Conservation (phyloP, 1,140 invertebrate genomes). For the Euglossa dilemma region DNA sequence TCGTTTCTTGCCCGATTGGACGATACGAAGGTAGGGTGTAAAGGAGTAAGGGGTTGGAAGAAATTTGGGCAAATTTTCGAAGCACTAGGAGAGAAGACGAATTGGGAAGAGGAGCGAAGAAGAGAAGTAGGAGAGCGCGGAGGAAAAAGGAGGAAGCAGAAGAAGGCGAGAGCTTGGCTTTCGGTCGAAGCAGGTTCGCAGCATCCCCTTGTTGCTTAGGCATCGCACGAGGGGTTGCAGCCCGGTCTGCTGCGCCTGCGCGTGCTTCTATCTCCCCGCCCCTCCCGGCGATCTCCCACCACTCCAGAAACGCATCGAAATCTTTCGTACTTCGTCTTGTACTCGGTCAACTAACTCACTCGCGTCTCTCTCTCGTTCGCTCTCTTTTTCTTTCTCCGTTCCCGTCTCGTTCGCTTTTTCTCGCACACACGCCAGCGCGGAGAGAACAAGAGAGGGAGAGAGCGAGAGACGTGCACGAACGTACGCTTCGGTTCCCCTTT, state of each 20-base stretch:
- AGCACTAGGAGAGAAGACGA: background rate
- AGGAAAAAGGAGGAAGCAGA: constrained; percentile 15
- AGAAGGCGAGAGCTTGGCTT: constrained; percentile 31
- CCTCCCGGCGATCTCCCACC: background rate
- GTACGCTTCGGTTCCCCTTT: constrained; percentile 41
- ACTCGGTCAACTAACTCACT: constrained; percentile 49
- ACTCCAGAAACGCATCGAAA: constrained; percentile 43
- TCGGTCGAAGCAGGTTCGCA: constrained; percentile 59
- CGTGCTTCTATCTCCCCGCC: constrained; percentile 17
- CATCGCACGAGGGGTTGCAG: constrained; percentile 54
- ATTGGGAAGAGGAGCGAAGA: background rate
- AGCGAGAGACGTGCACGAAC: constrained; percentile 31
- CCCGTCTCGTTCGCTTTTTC: constrained; percentile 39
- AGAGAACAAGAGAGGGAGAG: background rate
- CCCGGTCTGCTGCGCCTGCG: constrained; percentile 45
- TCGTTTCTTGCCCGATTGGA: too few species aligned
- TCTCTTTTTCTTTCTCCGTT: constrained; percentile 11
- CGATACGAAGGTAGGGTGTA: too few species aligned
- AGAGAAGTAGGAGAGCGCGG: background rate
- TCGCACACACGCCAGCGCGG: constrained; percentile 49
- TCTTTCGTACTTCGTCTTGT: constrained; percentile 52
- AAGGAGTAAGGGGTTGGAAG: background rate
- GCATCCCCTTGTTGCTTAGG: constrained; percentile 54
- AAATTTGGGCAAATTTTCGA: background rate
- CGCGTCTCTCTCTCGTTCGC: background rate